Evolutionary conservation across 2,113 vertebrate species (phyloP), one percentile per base, ranked within the genome.

Genomic region (Stigmatopora argus): DNA sequence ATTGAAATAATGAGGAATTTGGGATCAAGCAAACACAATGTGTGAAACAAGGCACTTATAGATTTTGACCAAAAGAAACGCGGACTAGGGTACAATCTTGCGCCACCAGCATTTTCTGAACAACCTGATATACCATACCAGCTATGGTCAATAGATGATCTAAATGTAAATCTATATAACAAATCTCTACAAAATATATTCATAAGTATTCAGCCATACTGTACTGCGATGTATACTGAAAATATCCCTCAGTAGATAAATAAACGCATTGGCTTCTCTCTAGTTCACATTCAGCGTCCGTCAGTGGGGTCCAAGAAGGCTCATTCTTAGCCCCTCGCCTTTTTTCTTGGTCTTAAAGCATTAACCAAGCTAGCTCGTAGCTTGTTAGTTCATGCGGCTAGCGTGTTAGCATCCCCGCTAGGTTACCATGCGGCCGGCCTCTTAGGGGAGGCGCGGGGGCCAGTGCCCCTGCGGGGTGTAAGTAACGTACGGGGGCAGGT

Each of bases 401-500:
- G 83, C 60, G 52, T 74, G 79, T 89, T 86, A 87, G 85, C 77
- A 55, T 73, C 71, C 69, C 59, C 18, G 72, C 71, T 66, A 65
- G 55, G 76, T 75, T 79, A 77, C 65, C 76, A 65, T 66, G 79
- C 70, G 61, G 72, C 41, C 15, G 81, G 73, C 64, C 80, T 79
- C 46, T 79, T 78, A 7, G 78, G 68, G 38, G 70, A 18, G 57
- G 67, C 58, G 70, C 76, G 73, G 7, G 64, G 72, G 81, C 84
- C 82, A 80, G 74, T 70, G 81, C 83, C 77, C 74, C 72, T 31
- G 69, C 60, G 18, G 70, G 70, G 2, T 67, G 78, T 38, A 75
- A 73, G 74, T 94, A 96, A 97, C 96, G 93, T 98, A 98, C 96
- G 92, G 94, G 93, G 91, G 90, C 86, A 62, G 92, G 89, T n/a